Percentiles rank a stretch among this genome's conserved stretches.
phyloP scores from a whole-genome alignment of 2,888 invertebrate genomes.

The Tinea pellionella region DNA sequence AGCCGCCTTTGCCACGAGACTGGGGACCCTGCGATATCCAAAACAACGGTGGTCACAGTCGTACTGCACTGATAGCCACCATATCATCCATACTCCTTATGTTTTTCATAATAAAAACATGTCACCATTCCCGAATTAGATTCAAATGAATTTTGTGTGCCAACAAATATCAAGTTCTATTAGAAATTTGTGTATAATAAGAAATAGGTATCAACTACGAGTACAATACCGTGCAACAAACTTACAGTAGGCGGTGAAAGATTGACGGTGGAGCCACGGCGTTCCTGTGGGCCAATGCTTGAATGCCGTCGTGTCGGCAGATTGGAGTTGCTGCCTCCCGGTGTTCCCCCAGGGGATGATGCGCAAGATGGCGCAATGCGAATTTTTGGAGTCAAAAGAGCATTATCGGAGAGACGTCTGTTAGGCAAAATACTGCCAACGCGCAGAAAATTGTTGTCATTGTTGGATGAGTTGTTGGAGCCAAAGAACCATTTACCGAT shows the following conservation, averaged over 20 bases:
- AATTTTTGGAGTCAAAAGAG: constrained; percentile 90
- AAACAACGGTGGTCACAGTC: constrained; percentile 32
- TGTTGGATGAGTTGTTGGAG: constrained; percentile 83
- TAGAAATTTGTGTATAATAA: no score
- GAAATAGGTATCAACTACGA: not conserved
- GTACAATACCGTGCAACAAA: constrained; percentile 23
- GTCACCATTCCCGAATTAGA: no score
- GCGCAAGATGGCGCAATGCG: constrained; percentile 90
- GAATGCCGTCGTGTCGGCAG: constrained; percentile 90
- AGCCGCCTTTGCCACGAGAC: constrained; percentile 75
- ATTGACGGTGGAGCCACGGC: constrained; percentile 85
- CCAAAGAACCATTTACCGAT: constrained; percentile 87
- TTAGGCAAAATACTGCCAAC: constrained; percentile 86
- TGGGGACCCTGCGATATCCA: constrained; percentile 71
- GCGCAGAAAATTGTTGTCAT: constrained; percentile 82
- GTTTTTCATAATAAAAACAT: no score
- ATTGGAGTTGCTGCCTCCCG: constrained; percentile 80
- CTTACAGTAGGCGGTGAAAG: constrained; percentile 91
- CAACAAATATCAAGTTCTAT: no score
- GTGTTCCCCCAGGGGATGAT: constrained; percentile 80
- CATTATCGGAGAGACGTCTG: constrained; percentile 91
- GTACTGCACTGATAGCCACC: constrained; percentile 20
- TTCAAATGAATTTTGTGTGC: no score
- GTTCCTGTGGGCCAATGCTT: constrained; percentile 90
- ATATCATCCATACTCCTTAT: constrained; percentile 9